Conservation (phyloP, 2,113 vertebrate genomes). For the Oryzias melastigma region DNA sequence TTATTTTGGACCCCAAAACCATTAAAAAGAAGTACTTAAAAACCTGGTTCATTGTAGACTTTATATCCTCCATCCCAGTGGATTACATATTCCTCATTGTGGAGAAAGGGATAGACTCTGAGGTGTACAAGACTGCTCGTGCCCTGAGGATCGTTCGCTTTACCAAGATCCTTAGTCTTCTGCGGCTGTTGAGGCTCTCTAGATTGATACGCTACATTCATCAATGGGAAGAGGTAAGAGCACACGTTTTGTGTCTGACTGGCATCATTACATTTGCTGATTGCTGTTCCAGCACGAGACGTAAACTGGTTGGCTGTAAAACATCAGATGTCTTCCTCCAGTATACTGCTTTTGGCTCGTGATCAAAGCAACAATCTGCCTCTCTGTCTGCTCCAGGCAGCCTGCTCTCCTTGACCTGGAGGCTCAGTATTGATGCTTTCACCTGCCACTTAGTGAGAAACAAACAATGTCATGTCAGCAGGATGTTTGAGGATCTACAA, state of each 20-base stretch:
- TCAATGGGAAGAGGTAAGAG: constrained; percentile 94
- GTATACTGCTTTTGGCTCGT: constrained; percentile 45
- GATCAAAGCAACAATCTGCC: constrained; percentile 45
- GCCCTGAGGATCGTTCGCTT: constrained; percentile 95
- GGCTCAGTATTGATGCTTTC: constrained; percentile 40
- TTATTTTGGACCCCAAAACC: constrained; percentile 92
- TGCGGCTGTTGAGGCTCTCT: constrained; percentile 88
- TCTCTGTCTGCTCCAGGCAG: constrained; percentile 27
- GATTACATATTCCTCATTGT: constrained; percentile 99
- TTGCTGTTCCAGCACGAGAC: constrained; percentile 13
- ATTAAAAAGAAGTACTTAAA: constrained; percentile 96
- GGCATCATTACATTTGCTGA: constrained; percentile 5
- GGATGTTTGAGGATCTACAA: constrained; percentile 43
- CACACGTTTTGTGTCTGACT: constrained; percentile 10
- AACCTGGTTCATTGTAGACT: constrained; percentile 98
- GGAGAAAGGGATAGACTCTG: constrained; percentile 96
- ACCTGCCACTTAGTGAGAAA: constrained; percentile 54
- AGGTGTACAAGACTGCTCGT: constrained; percentile 95
- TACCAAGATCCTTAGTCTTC: constrained; percentile 94
- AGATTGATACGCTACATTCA: constrained; percentile 95
- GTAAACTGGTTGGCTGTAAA: constrained; percentile 35
- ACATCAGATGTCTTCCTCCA: constrained; percentile 48
- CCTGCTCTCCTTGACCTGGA: constrained; percentile 35
- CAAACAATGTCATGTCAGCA: constrained; percentile 47
- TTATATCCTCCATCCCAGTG: constrained; percentile 97